Evolutionary conservation across 2,113 vertebrate genomes (phyloP), one percentile per base, ranked within the genome.

Genomic region (Entelurus aequoreus): DNA sequence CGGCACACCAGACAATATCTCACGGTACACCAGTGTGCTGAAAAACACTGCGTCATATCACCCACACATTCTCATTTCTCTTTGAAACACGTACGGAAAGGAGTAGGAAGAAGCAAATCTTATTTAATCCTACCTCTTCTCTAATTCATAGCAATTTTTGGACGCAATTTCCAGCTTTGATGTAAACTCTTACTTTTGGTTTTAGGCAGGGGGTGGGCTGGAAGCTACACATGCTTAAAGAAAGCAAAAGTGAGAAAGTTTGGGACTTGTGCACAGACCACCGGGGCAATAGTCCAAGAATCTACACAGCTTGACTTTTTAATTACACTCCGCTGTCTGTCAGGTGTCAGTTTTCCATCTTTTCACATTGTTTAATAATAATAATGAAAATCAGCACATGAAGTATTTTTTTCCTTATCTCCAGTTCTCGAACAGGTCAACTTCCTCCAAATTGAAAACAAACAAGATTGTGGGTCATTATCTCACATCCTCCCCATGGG

Each of bases 331-430:
- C 5, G 1, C 13, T 37, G 62, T n/a, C 53, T 38, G 28, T 71
- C 53, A 56, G 68, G 49, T 77, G 60, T 69, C 63, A 48, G 0
- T 54, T 60, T 63, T 53, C 6, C 8, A 36, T 12, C 14, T 16
- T 38, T 38, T 57, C 51, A 79, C 54, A 48, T 65, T 63, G 66
- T 38, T 57, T 11, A 62, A 52, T 21, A 78, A 50, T 60, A 11
- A 42, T 42, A 6, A 65, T 66, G 19, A 36, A 71, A 73, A 63
- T 73, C 12, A 51, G 35, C n/a, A 50, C 36, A 77, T 69, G 68
- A 76, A 65, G 70, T 71, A 74, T 80, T 79, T 58, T 63, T 81
- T 71, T 65, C 48, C 42, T 75, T 74, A 67, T 80, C 72, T 82
- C 68, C 63, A 65, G 48, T 60, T 73, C 65, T 72, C 65, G 6